Evolutionary conservation across 2,113 vertebrate species (phyloP).

Genomic region (Lepisosteus oculatus): DNA sequence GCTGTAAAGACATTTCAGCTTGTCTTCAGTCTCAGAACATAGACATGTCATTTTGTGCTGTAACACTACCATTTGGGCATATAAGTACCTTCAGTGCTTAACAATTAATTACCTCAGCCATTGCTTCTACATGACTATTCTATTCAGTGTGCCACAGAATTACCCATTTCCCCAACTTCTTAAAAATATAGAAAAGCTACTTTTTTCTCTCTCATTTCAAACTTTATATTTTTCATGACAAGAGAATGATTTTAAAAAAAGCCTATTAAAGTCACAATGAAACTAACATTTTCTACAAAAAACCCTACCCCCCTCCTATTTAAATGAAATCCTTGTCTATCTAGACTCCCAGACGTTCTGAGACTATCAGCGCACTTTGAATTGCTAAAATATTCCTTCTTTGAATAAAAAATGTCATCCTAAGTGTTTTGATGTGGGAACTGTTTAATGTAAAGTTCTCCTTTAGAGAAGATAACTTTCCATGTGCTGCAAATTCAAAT

Average conservation of each 20-base stretch:
- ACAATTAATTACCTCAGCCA: no score
- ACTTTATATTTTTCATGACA: constrained; percentile 63
- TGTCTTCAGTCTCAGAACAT: no score
- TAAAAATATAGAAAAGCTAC: constrained; percentile 52
- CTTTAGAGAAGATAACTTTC: constrained; percentile 68
- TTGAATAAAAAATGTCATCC: constrained; percentile 69
- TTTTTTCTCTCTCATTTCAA: constrained; percentile 58
- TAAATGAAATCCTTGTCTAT: constrained; percentile 63
- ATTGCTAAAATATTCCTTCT: constrained; percentile 66
- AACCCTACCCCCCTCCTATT: constrained; percentile 16
- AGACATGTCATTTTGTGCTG: no score
- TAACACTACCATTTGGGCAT: no score
- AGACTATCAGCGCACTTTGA: constrained; percentile 59
- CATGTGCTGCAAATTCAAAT: constrained; percentile 66
- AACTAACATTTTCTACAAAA: constrained; percentile 57
- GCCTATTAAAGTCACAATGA: constrained; percentile 56
- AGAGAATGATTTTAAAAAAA: constrained; percentile 49
- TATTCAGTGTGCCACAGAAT: no score
- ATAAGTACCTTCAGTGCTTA: no score
- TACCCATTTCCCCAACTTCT: constrained; percentile 39
- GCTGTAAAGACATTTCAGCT: no score
- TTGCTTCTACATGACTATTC: no score
- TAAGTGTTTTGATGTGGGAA: constrained; percentile 67
- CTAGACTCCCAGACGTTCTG: constrained; percentile 62
- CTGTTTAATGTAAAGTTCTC: constrained; percentile 69